Evolutionary conservation across 37 sponge, comb jelly and placozoan species (phyloP).

Genomic region (Beroe ovata): DNA sequence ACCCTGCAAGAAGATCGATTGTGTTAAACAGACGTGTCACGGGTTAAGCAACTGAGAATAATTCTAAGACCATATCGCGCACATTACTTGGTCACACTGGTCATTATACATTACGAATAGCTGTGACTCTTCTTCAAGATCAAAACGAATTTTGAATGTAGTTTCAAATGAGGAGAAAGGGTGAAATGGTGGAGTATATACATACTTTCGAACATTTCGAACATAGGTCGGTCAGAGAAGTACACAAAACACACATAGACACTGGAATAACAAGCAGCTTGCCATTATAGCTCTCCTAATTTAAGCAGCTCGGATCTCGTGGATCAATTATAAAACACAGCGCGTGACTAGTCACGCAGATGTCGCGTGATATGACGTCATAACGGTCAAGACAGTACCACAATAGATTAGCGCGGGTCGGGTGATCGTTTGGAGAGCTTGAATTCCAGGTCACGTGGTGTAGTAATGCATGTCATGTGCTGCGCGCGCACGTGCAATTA

Average conservation of each 20-base stretch:
- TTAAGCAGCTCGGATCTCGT: not conserved
- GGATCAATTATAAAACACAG: not conserved
- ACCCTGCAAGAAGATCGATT: too few relatives aligned
- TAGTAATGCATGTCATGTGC: not conserved
- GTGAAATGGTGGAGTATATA: too few relatives aligned
- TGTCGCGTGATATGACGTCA: not conserved
- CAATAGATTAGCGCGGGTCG: not conserved
- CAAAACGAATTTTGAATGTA: too few relatives aligned
- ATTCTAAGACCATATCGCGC: too few relatives aligned
- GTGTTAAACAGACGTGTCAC: too few relatives aligned
- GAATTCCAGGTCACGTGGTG: not conserved
- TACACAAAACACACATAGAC: not conserved
- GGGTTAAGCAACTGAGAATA: too few relatives aligned
- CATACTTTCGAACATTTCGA: not conserved
- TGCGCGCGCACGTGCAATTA: not conserved
- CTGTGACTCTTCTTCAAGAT: too few relatives aligned
- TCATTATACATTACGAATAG: too few relatives aligned
- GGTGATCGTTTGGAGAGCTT: not conserved
- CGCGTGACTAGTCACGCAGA: not conserved
- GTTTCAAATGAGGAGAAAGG: too few relatives aligned
- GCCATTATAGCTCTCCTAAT: not conserved
- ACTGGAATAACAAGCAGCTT: not conserved
- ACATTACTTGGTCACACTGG: too few relatives aligned
- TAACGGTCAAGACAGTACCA: not conserved
- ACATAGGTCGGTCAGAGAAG: not conserved